Evolutionary conservation across 2,113 vertebrate genomes (phyloP).

Genomic region (Perca schrenkii): DNA sequence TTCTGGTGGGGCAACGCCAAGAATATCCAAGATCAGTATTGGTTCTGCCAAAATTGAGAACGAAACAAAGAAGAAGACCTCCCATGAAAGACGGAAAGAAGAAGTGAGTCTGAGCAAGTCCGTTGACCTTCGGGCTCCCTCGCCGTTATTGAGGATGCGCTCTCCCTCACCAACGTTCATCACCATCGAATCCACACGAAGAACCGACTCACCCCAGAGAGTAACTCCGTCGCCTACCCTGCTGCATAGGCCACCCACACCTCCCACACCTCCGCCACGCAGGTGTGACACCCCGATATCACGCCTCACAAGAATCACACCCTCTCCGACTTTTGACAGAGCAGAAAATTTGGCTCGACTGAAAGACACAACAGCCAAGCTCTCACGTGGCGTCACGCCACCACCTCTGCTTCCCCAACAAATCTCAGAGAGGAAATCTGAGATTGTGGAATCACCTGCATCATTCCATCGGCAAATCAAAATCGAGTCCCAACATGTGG

Average conservation of each 20-base stretch:
- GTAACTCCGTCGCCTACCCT: conserved; percentile 80
- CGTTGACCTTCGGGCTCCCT: conserved; percentile 74
- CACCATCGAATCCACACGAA: conserved; percentile 88
- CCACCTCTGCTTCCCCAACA: conserved; percentile 71
- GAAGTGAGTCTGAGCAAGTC: conserved; percentile 69
- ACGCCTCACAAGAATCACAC: conserved; percentile 77
- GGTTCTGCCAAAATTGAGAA: conserved; percentile 78
- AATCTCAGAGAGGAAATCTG: conserved; percentile 85
- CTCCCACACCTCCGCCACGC: conserved; percentile 80
- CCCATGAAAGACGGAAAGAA: conserved; percentile 75
- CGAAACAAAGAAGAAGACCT: conserved; percentile 72
- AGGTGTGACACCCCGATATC: conserved; percentile 81
- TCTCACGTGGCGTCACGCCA: conserved; percentile 83
- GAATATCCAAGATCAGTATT: conserved; percentile 80
- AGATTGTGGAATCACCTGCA: conserved; percentile 88
- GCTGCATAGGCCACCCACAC: conserved; percentile 76
- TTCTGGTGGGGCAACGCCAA: conserved; percentile 63
- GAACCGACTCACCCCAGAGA: conserved; percentile 83
- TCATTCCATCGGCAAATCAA: conserved; percentile 89
- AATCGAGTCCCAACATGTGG: conserved; percentile 79
- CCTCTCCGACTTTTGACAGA: conserved; percentile 84
- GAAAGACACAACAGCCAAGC: conserved; percentile 88
- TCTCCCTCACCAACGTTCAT: conserved; percentile 91
- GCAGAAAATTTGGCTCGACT: conserved; percentile 89
- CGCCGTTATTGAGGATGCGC: conserved; percentile 84